These are phyloP conservation scores for Nylanderia fulva DNA, from an alignment of 1,140 invertebrate species.

Conservation along the genomic window DNA sequence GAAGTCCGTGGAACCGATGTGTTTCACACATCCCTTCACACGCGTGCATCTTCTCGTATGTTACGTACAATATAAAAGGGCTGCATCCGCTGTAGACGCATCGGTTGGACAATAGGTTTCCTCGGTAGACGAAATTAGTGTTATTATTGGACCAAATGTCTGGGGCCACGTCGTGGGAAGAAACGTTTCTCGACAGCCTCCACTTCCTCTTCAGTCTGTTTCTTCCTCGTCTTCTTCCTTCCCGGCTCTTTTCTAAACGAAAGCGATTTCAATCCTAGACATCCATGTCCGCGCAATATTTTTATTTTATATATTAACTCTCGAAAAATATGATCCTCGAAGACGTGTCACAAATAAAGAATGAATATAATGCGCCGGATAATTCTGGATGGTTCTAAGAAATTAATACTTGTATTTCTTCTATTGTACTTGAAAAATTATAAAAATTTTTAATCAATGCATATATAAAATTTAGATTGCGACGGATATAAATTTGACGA, in stretches of 20 bases:
- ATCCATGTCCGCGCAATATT: not conserved
- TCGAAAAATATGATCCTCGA: not conserved
- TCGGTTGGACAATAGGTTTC: conserved; percentile 83
- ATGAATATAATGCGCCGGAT: not conserved
- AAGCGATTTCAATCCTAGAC: conserved; percentile 30
- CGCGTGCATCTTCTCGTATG: conserved; percentile 63
- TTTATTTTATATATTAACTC: not conserved
- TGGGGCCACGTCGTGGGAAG: conserved; percentile 82
- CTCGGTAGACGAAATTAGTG: conserved; percentile 84
- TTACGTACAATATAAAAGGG: conserved; percentile 75
- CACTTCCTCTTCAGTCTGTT: conserved; percentile 69
- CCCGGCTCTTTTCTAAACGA: conserved; percentile 36
- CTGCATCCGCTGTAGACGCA: conserved; percentile 81
- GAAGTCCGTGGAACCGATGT: conserved; percentile 64
- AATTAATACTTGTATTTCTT: not conserved
- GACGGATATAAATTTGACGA: not conserved
- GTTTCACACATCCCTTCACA: conserved; percentile 67
- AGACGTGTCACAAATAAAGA: not conserved
- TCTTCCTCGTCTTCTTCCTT: conserved; percentile 38
- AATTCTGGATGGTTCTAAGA: not conserved
- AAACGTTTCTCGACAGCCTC: conserved; percentile 77
- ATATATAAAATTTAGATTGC: too few species aligned
- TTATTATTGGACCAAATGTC: conserved; percentile 86
- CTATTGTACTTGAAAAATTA: not conserved
- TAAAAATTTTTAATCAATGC: not conserved